Conservation (phyloP, 2,797 vertebrate genomes). For the Discoglossus pictus region DNA sequence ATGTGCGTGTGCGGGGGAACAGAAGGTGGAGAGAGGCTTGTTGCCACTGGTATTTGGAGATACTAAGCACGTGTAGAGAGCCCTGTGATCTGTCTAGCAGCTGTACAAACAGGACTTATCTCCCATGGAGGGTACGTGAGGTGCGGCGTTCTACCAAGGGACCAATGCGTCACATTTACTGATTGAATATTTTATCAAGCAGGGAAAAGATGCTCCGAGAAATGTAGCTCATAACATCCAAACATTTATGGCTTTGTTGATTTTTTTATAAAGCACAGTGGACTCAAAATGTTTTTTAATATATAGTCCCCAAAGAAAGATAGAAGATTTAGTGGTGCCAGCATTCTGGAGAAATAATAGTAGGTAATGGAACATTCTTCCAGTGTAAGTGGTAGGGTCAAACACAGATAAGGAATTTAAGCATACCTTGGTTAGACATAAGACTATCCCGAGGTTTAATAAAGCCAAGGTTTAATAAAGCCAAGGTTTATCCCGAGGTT, state of each 20-base stretch:
- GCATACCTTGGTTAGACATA: too few relatives aligned
- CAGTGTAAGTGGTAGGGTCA: too few relatives aligned
- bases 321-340: too few relatives aligned
- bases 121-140: constrained; percentile 50
- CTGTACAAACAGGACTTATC: constrained; percentile 61
- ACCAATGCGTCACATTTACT: constrained; percentile 51
- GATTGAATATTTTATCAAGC: constrained; percentile 49
- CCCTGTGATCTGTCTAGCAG: constrained; percentile 40
- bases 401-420: too few relatives aligned
- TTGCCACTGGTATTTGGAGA: neutral
- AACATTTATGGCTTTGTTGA: neutral
- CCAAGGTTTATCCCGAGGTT: too few relatives aligned
- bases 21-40: neutral
- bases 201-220: constrained; percentile 1
- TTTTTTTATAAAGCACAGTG: too few relatives aligned
- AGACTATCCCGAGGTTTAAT: too few relatives aligned
- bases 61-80: constrained; percentile 25
- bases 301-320: too few relatives aligned
- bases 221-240: neutral
- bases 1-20: accelerated
- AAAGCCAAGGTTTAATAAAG: too few relatives aligned
- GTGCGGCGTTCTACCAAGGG: neutral
- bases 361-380: too few relatives aligned
- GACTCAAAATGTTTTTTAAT: too few relatives aligned
- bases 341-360: too few relatives aligned